These are phyloP conservation scores for Conus ventricosus DNA, from an alignment of 1,140 invertebrate genomes.

Conservation along the genomic window DNA sequence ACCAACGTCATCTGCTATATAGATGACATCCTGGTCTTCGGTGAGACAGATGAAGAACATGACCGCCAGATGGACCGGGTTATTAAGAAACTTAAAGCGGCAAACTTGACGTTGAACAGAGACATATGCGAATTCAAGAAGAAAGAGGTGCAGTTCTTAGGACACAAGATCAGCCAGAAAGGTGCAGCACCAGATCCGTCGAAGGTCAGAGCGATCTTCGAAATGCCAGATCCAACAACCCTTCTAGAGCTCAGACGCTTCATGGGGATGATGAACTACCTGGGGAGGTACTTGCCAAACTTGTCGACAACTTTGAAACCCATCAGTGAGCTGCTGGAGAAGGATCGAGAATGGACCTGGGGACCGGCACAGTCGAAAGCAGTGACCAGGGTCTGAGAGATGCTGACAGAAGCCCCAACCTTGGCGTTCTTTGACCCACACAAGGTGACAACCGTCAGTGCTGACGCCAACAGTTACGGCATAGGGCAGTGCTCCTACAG, in stretches of 20 bases:
- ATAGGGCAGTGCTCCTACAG: conserved; percentile 10
- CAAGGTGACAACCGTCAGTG: not conserved
- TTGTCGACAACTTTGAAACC: conserved; percentile 36
- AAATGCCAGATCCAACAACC: conserved; percentile 38
- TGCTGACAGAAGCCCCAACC: conserved; percentile 7
- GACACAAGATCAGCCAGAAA: conserved; percentile 15
- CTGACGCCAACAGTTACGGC: not conserved
- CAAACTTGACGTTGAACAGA: conserved; percentile 10
- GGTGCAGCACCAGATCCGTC: conserved; percentile 13
- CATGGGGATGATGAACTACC: conserved; percentile 71
- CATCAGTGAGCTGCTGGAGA: conserved; percentile 33
- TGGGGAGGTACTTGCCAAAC: conserved; percentile 57
- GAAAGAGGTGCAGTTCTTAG: not conserved
- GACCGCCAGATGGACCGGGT: conserved; percentile 35
- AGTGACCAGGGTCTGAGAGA: conserved; percentile 28
- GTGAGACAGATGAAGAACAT: conserved; percentile 42
- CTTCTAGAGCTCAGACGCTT: conserved; percentile 39
- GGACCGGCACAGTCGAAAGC: conserved; percentile 24
- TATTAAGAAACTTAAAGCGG: conserved; percentile 39
- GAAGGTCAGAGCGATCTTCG: conserved; percentile 37
- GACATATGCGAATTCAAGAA: conserved; percentile 21
- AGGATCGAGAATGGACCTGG: conserved; percentile 34
- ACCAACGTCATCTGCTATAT: conserved; percentile 30
- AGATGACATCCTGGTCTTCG: conserved; percentile 51
- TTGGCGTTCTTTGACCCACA: conserved; percentile 9